Percentiles rank a stretch among this genome's conserved stretches.
Conservation (phyloP, 2,888 invertebrate species). For the Leptopilina myrica region DNA sequence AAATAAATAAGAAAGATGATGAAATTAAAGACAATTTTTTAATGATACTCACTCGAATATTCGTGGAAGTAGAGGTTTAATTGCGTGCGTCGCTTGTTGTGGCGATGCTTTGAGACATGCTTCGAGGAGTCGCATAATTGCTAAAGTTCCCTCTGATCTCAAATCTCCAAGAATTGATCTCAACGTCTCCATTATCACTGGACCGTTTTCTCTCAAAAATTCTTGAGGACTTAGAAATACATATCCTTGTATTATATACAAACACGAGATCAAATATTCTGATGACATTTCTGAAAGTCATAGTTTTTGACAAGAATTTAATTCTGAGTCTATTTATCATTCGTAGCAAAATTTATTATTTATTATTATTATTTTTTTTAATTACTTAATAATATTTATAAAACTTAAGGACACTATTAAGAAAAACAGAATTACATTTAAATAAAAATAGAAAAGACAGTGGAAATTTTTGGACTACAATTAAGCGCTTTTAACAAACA, state of each 20-base stretch:
- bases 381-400: no score
- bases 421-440: no score
- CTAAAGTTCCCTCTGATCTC: slow-evolving; percentile 84
- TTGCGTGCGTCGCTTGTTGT: slow-evolving; percentile 84
- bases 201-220: slow-evolving; percentile 85
- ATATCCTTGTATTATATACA: slow-evolving; percentile 90
- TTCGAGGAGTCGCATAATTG: slow-evolving; percentile 86
- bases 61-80: slow-evolving; percentile 81
- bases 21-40: not conserved
- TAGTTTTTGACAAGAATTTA: no score
- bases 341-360: no score
- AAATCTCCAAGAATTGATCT: slow-evolving; percentile 88
- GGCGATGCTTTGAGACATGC: slow-evolving; percentile 87
- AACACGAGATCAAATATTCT: slow-evolving; percentile 87
- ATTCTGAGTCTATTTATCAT: no score
- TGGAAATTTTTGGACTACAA: no score
- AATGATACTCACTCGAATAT: slow-evolving; percentile 78
- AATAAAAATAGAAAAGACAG: no score
- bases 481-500: no score
- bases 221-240: slow-evolving; percentile 87
- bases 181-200: slow-evolving; percentile 83
- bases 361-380: no score
- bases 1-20: not conserved
- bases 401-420: no score
- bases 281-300: slow-evolving; percentile 85